These are phyloP conservation scores for Lynx canadensis DNA, from an alignment of 2,113 vertebrate genomes.

Conservation along the genomic window DNA sequence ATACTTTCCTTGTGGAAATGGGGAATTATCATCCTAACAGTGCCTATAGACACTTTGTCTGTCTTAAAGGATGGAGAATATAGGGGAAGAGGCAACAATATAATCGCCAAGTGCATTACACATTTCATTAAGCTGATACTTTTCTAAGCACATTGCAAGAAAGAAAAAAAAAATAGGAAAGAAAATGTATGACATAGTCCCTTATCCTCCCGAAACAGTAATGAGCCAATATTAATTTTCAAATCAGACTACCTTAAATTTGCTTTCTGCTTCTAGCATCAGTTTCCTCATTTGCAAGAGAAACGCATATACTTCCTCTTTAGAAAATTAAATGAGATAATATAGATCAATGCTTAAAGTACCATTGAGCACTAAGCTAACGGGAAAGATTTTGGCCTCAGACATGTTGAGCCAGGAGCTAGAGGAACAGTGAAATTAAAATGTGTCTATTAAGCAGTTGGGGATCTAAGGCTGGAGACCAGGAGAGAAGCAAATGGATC, in stretches of 20 bases:
- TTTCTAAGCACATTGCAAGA: not conserved
- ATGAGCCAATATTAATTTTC: not conserved
- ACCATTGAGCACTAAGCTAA: not conserved
- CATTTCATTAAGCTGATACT: not conserved
- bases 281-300: not conserved
- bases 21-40: not conserved
- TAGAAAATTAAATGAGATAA: not conserved
- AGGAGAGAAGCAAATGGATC: not conserved
- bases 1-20: not conserved
- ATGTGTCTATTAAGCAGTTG: not conserved
- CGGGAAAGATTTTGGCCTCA: not conserved
- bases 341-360: not conserved
- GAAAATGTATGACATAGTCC: not conserved
- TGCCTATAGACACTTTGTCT: not conserved
- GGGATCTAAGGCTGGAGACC: not conserved
- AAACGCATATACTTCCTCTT: not conserved
- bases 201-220: not conserved
- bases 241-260: slow-evolving; percentile 21
- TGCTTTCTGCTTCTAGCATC: not conserved
- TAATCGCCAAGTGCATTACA: not conserved
- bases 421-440: not conserved
- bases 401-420: not conserved
- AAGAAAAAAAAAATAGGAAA: not conserved
- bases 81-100: not conserved
- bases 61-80: not conserved